phyloP scores from a whole-genome alignment of 37 sponge, comb jelly and placozoan genomes.

The Mnemiopsis leidyi region DNA sequence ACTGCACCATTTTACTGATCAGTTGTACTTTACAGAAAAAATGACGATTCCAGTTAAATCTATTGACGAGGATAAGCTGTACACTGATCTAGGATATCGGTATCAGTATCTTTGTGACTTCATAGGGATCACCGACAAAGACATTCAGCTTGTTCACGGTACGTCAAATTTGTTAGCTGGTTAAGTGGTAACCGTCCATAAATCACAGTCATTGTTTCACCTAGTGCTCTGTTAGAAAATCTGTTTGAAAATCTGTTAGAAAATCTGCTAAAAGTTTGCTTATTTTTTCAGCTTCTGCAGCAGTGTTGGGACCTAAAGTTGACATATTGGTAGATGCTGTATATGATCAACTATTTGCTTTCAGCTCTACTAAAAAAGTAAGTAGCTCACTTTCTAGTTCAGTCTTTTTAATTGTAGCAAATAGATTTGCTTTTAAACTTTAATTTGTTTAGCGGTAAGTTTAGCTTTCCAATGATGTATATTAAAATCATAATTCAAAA shows the following conservation, averaged over 20 bases:
- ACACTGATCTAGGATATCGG: slow-evolving; percentile 17
- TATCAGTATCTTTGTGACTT: slow-evolving; percentile 30
- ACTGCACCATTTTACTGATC: no score
- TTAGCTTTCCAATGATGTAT: no score
- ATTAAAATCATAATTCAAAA: no score
- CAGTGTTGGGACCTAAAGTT: neutral
- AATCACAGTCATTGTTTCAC: neutral
- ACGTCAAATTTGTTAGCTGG: no score
- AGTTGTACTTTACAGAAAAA: no score
- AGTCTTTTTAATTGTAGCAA: no score
- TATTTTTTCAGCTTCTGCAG: slow-evolving; percentile 28
- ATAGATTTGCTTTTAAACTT: no score
- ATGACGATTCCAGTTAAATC: neutral
- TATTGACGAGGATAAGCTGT: slow-evolving; percentile 38
- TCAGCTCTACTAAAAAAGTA: slow-evolving; percentile 28
- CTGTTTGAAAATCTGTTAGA: no score
- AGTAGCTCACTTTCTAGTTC: no score
- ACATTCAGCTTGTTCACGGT: slow-evolving; percentile 31
- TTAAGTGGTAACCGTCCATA: no score
- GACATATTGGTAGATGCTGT: slow-evolving; percentile 42
- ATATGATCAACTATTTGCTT: slow-evolving; percentile 29
- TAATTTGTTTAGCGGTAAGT: no score
- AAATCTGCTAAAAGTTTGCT: no score
- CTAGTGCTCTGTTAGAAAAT: neutral
- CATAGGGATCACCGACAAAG: neutral